A percentile compares a stretch with the other conserved stretches of the same genome.
Conservation (phyloP, 2,888 invertebrate species). For the Arctia plantaginis region DNA sequence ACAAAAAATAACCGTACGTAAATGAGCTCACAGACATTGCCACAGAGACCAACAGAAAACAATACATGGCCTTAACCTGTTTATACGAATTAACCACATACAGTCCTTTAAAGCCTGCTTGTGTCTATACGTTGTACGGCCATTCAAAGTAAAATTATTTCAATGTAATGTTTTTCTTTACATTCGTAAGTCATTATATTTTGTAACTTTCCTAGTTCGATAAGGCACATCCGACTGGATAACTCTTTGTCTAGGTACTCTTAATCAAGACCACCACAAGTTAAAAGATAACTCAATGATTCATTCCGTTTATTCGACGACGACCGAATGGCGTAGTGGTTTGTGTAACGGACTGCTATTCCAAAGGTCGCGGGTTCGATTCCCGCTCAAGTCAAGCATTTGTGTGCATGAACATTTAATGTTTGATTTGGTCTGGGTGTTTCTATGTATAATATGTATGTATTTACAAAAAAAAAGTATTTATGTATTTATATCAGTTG, state of each 20-base stretch:
- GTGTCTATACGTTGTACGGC: background rate
- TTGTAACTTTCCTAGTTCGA: background rate
- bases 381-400: too few species aligned
- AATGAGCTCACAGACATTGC: background rate
- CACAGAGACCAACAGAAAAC: background rate
- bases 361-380: too few species aligned
- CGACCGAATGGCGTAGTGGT: too few species aligned
- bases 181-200: background rate
- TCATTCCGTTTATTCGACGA: background rate
- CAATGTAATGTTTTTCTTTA: too few species aligned
- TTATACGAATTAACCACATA: too few species aligned
- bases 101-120: background rate
- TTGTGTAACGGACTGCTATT: too few species aligned
- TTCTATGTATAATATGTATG: too few species aligned
- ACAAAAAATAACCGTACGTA: background rate
- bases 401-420: too few species aligned
- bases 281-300: background rate
- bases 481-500: too few species aligned
- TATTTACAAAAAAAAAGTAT: too few species aligned
- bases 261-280: background rate
- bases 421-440: too few species aligned
- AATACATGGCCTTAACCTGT: background rate
- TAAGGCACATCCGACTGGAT: background rate
- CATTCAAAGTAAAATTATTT: background rate
- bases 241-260: background rate